Conservation (phyloP, 2,888 invertebrate genomes). For the Drosophila putrida region DNA sequence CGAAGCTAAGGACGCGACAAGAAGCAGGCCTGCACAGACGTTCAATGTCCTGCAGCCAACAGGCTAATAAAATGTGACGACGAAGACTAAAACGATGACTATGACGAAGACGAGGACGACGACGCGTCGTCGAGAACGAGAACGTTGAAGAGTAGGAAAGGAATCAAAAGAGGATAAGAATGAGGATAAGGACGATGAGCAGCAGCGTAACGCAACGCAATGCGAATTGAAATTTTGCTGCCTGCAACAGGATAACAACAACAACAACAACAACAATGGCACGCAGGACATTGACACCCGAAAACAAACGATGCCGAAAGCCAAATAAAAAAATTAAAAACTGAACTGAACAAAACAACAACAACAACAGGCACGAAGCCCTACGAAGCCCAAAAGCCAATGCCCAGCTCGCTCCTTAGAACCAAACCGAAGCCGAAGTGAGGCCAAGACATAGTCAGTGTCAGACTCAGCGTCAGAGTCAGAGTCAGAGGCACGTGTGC, state of each 20-base stretch:
- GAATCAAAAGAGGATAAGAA: neutral
- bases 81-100: constrained; percentile 28
- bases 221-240: constrained; percentile 69
- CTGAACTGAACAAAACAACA: constrained; percentile 17
- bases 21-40: constrained; percentile 66
- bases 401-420: constrained; percentile 60
- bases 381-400: constrained; percentile 76
- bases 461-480: constrained; percentile 1
- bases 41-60: constrained; percentile 80
- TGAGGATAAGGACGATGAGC: constrained; percentile 10
- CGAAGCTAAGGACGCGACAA: constrained; percentile 72
- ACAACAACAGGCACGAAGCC: constrained; percentile 65
- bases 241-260: constrained; percentile 53
- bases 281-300: constrained; percentile 82
- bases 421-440: constrained; percentile 21
- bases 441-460: neutral
- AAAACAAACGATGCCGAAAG: constrained; percentile 73
- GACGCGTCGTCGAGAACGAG: no score
- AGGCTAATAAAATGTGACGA: constrained; percentile 82
- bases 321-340: constrained; percentile 46
- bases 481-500: constrained; percentile 64
- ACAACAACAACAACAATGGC: constrained; percentile 17
- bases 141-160: neutral
- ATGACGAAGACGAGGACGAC: constrained; percentile 20
- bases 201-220: constrained; percentile 59